Base-by-base conservation (phyloP, 2,888 invertebrate genomes). In the Pseudococcus jackbeardsleyi region DNA sequence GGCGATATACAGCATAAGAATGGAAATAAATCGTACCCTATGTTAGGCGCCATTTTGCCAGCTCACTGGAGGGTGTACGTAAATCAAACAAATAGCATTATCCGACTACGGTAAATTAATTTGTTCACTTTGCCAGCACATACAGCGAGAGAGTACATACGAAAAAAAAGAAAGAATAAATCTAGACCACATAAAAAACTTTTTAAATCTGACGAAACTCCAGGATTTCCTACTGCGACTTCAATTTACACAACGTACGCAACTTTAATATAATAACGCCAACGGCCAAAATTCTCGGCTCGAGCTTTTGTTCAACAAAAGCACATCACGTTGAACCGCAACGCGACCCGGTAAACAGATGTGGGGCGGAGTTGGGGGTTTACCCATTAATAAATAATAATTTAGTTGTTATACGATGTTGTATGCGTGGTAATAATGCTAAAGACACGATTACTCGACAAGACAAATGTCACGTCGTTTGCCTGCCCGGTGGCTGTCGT, bases 31-130 rank as follows among this genome's bases (percentile, higher is more conserved):
- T 68, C 68, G 68, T 68, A 15, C 68, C 26, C 68, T 26, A 11
- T 68, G 68, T 68, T 68, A 68, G 68, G 68, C 68, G 68, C 68
- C 68, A 68, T 68, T 68, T 26, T 68, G 68, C 68, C 26, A 68
- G 68, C 68, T 68, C 68, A 68, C 68, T 26, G 26, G 68, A 68
- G 68, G 68, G 68, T 68, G 54, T 68, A 68, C 68, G 68, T 68
- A 68, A 68, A 68, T 68, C 68, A 68, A 26, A 26, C 26, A 68
- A 68, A 68, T 68, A 68, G 26, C 68, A 68, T 54, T 54, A 54
- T 54, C 54, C 54, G 54, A 54, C 68, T 22, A 68, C 26, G 68
- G 68, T 68, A 68, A 68, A 68, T 68, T 68, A 68, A 68, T 68
- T 68, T 26, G 68, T 68, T 68, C 68, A 26, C 68, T 68, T 22